Conservation (phyloP, 2,888 invertebrate genomes). For the Anarsia innoxiella region DNA sequence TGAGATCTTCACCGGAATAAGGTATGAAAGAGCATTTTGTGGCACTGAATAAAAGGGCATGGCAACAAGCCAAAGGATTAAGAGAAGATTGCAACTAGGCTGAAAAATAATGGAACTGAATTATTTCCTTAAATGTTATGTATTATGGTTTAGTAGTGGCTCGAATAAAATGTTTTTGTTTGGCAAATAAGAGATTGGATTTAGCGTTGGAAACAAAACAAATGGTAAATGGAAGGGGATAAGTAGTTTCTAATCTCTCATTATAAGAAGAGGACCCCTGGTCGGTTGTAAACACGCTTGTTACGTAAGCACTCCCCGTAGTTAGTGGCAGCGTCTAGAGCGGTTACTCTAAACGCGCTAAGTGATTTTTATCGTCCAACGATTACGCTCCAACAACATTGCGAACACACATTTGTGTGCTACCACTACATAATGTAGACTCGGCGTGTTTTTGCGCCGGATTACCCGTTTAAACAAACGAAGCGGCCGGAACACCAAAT, state of each 20-base stretch:
- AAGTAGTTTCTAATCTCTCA: constrained; percentile 12
- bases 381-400: constrained; percentile 55
- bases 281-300: constrained; percentile 35
- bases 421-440: constrained; percentile 49
- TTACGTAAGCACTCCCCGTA: constrained; percentile 35
- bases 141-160: constrained; percentile 2
- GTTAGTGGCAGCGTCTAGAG: constrained; percentile 47
- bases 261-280: constrained; percentile 18
- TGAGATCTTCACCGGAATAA: constrained; percentile 7
- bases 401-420: constrained; percentile 56
- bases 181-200: not conserved
- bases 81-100: constrained; percentile 13
- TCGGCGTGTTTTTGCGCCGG: constrained; percentile 56
- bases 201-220: no score
- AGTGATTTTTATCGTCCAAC: constrained; percentile 65
- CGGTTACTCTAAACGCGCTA: constrained; percentile 45
- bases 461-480: constrained; percentile 71
- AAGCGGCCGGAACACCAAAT: constrained; percentile 63
- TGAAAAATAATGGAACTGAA: constrained; percentile 12
- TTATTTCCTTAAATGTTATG: constrained; percentile 10
- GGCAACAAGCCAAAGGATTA: constrained; percentile 15
- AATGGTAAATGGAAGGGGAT: constrained; percentile 1
- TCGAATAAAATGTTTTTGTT: constrained; percentile 7
- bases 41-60: constrained; percentile 12
- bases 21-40: constrained; percentile 12